Conservation (phyloP, 2,113 vertebrate genomes). For the Pelodiscus sinensis region DNA sequence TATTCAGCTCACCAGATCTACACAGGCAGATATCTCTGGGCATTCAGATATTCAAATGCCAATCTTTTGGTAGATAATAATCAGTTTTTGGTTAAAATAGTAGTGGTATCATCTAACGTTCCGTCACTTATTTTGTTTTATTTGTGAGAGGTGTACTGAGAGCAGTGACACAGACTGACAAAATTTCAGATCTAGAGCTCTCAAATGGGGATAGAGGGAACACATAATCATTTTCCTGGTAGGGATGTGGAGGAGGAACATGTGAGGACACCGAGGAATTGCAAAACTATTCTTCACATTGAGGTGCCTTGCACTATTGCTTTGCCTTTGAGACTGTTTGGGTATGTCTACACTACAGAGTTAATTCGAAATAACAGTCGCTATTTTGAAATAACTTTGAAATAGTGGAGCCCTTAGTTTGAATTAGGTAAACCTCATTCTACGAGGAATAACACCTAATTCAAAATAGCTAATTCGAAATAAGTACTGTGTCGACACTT, state of each 20-base stretch:
- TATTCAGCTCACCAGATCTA: background rate
- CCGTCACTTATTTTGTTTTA: background rate
- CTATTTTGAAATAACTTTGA: no score
- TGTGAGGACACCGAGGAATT: background rate
- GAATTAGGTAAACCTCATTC: no score
- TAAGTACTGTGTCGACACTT: no score
- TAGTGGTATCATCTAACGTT: background rate
- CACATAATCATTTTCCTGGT: background rate
- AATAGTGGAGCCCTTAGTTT: no score
- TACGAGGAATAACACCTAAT: no score
- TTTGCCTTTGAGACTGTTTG: background rate
- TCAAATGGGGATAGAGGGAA: background rate
- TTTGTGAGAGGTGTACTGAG: background rate
- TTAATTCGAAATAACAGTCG: no score
- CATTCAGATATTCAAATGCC: background rate
- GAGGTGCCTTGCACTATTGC: fast-evolving
- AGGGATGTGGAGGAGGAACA: background rate
- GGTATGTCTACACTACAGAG: no score
- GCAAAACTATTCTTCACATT: background rate
- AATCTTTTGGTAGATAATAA: background rate
- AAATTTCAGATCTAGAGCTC: background rate
- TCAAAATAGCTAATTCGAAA: no score
- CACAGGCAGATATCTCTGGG: background rate
- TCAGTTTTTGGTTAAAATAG: background rate
- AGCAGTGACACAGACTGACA: background rate